Base-by-base conservation (phyloP, 2,888 invertebrate genomes). In the Siphonodentalium dalli region DNA sequence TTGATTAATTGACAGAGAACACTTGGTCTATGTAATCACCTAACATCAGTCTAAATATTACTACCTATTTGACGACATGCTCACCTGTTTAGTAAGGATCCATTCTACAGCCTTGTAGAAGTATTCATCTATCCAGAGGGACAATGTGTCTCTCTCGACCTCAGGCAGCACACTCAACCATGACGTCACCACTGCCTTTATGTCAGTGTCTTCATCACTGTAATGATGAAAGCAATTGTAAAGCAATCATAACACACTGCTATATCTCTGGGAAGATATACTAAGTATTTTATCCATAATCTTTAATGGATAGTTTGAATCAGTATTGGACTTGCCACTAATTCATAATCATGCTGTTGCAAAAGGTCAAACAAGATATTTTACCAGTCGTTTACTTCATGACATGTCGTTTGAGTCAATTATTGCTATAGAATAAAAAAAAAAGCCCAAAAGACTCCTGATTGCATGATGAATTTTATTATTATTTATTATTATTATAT, bases 181-280 rank as follows among this genome's bases (percentile, higher is more conserved):
- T n/a, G 86, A 84, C 26, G 84, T 81, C 0, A 90, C 83, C 57
- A 89, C 82, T 34, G 86, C 85, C 47, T 86, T 84, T 3, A 87
- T 77, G 54, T 87, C 85, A 39, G 89, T 85, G 77, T 90, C 89
- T 77, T 90, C 89, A 69, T 89, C 87, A 80, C 90, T 90, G 66
- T 15, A 61, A 63, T 51, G 35, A 41, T 28, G 38, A 26, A 52
- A 15, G 6, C 33, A n/a, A n/a, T n/a, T 1, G 20, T 20, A 21
- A 26, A 20, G 27, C 23, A 7, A 26, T 7, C 6, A 42, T 26
- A 41, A 5, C n/a, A 13, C 8, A 6, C 23, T 42, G n/a, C 6
- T 33, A 33, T 6, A 33, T 15, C 13, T 13, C 15, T 3, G 15
- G 5, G 18, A 6, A 15, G 5, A 15, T 33, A n/a, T 33, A 8